phyloP scores from a whole-genome alignment of 1,140 invertebrate species.

The Drosophila prosaltans region DNA sequence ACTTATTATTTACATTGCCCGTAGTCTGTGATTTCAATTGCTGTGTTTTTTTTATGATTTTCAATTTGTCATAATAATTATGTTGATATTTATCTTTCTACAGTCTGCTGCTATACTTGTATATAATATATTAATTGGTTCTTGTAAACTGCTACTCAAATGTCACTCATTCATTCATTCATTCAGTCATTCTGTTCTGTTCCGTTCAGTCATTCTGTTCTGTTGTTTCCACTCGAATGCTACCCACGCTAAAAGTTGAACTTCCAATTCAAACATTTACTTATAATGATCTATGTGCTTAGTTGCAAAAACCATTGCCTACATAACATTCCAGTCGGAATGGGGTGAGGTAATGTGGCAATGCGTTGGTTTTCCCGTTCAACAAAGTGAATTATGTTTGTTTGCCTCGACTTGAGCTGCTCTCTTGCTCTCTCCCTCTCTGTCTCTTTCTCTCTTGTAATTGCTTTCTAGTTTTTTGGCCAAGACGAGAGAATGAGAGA shows the following conservation, averaged over 20 bases:
- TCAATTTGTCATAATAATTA: conserved; percentile 13
- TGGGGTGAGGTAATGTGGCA: not conserved
- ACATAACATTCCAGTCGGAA: not conserved
- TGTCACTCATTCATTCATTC: conserved; percentile 7
- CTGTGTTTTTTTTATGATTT: not conserved
- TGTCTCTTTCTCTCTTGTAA: not conserved
- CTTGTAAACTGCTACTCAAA: conserved; percentile 7
- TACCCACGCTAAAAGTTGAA: not conserved
- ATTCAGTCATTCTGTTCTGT: not conserved
- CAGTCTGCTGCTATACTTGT: not conserved
- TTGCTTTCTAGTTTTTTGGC: conserved; percentile 12
- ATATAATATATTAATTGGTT: conserved; percentile 7
- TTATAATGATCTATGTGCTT: conserved; percentile 14
- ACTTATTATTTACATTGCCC: not conserved
- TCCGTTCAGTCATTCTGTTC: too few species aligned
- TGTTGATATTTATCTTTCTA: conserved; percentile 12
- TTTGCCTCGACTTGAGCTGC: not conserved
- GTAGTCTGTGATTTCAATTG: not conserved
- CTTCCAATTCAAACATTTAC: conserved; percentile 9
- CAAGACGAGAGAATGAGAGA: not conserved
- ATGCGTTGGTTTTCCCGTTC: not conserved
- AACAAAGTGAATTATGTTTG: conserved; percentile 9
- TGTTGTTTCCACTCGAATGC: conserved; percentile 5
- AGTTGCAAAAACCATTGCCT: conserved; percentile 13
- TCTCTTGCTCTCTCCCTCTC: not conserved